Base-by-base conservation (phyloP, 2,113 vertebrate genomes). In the Prionailurus bengalensis region DNA sequence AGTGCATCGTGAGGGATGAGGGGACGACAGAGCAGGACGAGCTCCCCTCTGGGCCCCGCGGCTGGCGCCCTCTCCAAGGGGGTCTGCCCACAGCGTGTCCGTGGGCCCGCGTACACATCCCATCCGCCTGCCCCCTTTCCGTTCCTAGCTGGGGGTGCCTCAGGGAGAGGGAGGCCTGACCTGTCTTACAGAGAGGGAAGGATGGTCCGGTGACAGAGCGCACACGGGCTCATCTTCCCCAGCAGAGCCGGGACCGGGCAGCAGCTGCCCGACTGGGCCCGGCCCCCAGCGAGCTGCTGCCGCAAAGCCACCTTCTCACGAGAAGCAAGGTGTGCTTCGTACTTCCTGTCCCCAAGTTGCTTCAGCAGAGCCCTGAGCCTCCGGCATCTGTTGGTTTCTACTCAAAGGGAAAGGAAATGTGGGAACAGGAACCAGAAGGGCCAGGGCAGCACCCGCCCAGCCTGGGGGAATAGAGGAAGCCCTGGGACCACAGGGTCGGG, bases 371-470 rank as follows among this genome's bases (percentile, higher is more conserved):
- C 89, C 31, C 17, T 6, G 79, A 53, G 79, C 91, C 82, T 90
- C 81, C 81, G 5, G 58, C 86, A 82, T 84, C 97, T 91, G 87
- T 80, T 90, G 81, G 53, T 90, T 94, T 94, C 89, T 73, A 53
- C 84, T 91, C 31, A 39, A 25, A 94, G 55, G 65, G 78, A 74
- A 14, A 87, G 63, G 84, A 73, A 33, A 63, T 89, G 33, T 70
- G 53, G 94, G 89, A 84, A 51, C 65, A 39, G 82, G 94, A 93
- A 86, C 53, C 91, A 23, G 15, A 71, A 68, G 71, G 5, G 86
- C 71, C 61, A 0, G 48, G 70, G 42, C 79, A 61, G 73, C 55
- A 21, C 25, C 48, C 17, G 1, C 86, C 89, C 11, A 0, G 36
- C 61, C 16, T 0, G 0, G n/a, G 23, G 91, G 29, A 15, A 45